phyloP scores from a whole-genome alignment of 1,140 invertebrate species.

The Nephila pilipes region DNA sequence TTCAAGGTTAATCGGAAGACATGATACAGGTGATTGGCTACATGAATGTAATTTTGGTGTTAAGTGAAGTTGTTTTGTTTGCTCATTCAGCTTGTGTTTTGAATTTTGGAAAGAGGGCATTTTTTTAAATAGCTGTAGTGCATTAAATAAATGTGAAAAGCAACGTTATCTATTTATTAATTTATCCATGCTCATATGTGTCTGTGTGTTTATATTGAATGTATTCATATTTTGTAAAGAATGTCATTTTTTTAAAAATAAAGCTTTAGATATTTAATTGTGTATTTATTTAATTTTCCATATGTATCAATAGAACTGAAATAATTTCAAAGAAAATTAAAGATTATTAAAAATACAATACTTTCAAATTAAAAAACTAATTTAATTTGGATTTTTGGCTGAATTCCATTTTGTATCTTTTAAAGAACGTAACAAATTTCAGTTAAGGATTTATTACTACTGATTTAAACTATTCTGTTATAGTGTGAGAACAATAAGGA shows the following conservation, averaged over 20 bases:
- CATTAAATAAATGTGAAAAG: background rate
- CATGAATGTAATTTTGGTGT: background rate
- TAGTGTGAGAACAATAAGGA: too few species aligned
- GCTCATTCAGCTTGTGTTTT: background rate
- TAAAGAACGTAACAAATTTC: too few species aligned
- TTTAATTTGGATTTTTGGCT: too few species aligned
- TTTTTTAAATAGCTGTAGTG: background rate
- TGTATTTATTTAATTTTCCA: too few species aligned
- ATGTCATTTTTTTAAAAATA: constrained; percentile 11
- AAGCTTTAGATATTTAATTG: constrained; percentile 3
- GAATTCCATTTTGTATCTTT: too few species aligned
- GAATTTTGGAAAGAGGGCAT: constrained; percentile 15
- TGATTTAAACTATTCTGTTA: too few species aligned
- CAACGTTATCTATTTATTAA: background rate
- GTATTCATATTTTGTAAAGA: constrained; percentile 24
- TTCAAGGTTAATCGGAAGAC: background rate
- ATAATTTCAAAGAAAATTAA: too few species aligned
- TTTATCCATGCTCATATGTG: constrained; percentile 4
- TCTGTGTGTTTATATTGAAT: background rate
- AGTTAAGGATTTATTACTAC: too few species aligned
- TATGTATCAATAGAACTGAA: too few species aligned
- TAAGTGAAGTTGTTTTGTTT: background rate
- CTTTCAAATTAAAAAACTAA: too few species aligned
- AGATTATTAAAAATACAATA: too few species aligned
- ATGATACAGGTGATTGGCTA: background rate